Evolutionary conservation across 2,113 vertebrate genomes (phyloP).

Genomic region (Rhodinocichla rosea): DNA sequence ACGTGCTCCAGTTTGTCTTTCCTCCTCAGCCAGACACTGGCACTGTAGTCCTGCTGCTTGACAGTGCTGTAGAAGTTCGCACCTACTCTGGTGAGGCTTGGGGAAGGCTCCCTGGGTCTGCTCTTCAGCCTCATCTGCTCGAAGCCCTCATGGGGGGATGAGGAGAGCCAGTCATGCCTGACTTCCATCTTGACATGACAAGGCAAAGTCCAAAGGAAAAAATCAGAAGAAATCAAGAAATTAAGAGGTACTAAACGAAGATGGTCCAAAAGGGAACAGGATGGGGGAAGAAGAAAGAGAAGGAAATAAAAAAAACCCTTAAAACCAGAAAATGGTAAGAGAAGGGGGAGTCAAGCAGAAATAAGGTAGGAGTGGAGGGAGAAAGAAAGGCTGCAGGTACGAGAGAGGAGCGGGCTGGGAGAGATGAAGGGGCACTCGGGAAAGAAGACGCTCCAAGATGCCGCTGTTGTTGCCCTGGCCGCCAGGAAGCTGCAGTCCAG

Average conservation of each 20-base stretch:
- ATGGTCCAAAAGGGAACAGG: background rate
- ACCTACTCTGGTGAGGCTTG: conserved; percentile 73
- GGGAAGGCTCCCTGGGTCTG: conserved; percentile 71
- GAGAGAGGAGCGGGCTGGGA: background rate
- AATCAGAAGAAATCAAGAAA: conserved; percentile 1
- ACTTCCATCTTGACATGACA: conserved; percentile 79
- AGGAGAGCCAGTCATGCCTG: conserved; percentile 78
- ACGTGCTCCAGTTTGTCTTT: conserved; percentile 91
- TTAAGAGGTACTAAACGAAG: background rate
- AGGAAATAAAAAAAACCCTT: background rate
- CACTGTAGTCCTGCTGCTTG: conserved; percentile 91
- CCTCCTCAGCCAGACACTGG: conserved; percentile 89
- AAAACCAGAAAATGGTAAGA: background rate
- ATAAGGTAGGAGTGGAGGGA: background rate
- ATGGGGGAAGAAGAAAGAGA: background rate
- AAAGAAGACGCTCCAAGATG: background rate
- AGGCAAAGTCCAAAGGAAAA: conserved; percentile 52
- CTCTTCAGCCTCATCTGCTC: conserved; percentile 80
- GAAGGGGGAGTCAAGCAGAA: background rate
- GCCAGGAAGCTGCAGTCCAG: background rate
- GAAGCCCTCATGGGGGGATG: conserved; percentile 72
- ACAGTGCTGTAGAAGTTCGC: conserved; percentile 83
- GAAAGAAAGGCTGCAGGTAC: background rate
- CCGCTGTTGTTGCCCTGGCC: conserved; percentile 5
- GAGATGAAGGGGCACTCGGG: background rate